These are phyloP conservation scores for Sminthurinus signatus DNA, from an alignment of 1,140 invertebrate species.

Conservation along the genomic window DNA sequence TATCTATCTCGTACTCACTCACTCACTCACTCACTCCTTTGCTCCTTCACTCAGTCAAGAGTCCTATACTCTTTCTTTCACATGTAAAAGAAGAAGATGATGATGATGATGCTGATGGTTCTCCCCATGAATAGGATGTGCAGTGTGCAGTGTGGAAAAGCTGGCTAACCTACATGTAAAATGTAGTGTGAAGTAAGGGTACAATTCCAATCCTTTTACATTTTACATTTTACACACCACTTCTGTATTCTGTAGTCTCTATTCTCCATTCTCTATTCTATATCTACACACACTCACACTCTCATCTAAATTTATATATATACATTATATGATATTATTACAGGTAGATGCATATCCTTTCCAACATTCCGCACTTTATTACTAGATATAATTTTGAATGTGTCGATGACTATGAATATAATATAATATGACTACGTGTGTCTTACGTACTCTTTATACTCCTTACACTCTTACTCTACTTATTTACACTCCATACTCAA, in stretches of 20 bases:
- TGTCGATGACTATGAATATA: no score
- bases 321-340: no score
- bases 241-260: no score
- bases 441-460: no score
- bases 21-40: no score
- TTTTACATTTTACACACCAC: no score
- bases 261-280: neutral
- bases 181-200: conserved; percentile 24
- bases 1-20: neutral
- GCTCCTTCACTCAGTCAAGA: neutral
- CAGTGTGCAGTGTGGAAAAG: conserved; percentile 1
- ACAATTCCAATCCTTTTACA: neutral
- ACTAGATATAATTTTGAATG: no score
- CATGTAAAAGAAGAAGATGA: neutral
- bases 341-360: neutral
- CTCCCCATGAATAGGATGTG: neutral
- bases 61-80: no score
- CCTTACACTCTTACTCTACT: no score
- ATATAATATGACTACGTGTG: no score
- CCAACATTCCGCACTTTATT: no score
- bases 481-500: no score
- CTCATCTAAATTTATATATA: neutral
- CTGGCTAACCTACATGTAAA: conserved; percentile 20
- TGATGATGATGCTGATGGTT: neutral
- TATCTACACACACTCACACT: neutral